Evolutionary conservation across 2,113 vertebrate genomes (phyloP), one percentile per base, ranked within the genome.

Genomic region (Channa maculata): DNA sequence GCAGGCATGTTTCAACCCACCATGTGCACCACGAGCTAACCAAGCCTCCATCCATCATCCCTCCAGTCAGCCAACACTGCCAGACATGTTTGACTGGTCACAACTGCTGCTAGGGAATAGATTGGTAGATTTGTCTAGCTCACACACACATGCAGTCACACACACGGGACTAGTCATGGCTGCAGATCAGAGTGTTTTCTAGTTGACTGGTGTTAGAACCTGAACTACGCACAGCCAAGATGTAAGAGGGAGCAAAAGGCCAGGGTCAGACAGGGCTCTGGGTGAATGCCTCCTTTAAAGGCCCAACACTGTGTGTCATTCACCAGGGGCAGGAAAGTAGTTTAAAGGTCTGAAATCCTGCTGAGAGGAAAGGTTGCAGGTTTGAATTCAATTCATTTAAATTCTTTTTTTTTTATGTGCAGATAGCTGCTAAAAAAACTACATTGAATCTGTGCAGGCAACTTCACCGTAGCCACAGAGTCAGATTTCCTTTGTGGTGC

Each of bases 41-140:
- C 71, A 76, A 79, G 73, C 78, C 86, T 82, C 82, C 83, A 92
- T 91, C 87, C 80, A 89, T 92, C 89, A 91, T 87, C 63, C 77
- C 74, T 85, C 65, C 83, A 86, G 86, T 84, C 90, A 89, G 82
- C 86, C 89, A 81, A 74, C 82, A 65, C 79, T 51, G 68, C 68
- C 75, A 34, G 87, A 82, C 83, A 89, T 90, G 87, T 91, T 78
- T 87, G 71, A 89, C 71, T 86, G 81, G 51, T 75, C 84, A 87
- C 68, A 48, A 57, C 86, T 51, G 71, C 71, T 71, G 78, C 71
- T 54, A 71, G 67, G 60, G 76, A 86, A 88, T 82, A 84, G 86
- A 90, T 86, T 83, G 75, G 75, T 83, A 85, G 83, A 89, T 88
- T 92, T 88, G 81, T 86, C 81, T 65, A 39, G 71, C 64, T 70